These are phyloP conservation scores for Onychomys leucogaster DNA, from an alignment of 2,797 vertebrate species.

Conservation along the genomic window DNA sequence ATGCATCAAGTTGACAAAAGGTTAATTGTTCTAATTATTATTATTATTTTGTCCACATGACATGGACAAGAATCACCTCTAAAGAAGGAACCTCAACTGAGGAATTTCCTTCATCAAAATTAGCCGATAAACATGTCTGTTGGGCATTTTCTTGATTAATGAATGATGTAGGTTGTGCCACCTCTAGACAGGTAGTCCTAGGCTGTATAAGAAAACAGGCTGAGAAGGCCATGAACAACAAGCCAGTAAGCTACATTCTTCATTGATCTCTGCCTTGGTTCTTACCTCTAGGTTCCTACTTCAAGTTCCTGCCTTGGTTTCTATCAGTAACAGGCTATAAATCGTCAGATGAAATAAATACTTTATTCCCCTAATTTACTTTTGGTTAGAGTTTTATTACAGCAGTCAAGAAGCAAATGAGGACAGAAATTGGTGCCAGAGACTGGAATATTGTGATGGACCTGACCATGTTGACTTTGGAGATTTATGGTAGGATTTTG, in stretches of 20 bases:
- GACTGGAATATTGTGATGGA: background rate
- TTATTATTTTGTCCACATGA: background rate
- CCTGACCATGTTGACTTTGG: background rate
- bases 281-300: background rate
- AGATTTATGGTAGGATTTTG: background rate
- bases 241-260: background rate
- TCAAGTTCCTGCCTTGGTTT: background rate
- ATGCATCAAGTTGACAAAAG: background rate
- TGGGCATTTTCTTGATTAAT: background rate
- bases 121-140: background rate
- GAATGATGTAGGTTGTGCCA: background rate
- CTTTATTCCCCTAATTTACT: background rate
- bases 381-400: background rate
- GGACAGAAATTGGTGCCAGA: background rate
- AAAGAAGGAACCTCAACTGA: background rate
- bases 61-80: background rate
- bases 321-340: background rate
- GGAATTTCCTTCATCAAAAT: background rate
- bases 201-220: background rate
- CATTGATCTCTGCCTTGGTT: background rate
- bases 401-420: background rate
- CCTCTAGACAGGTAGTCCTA: background rate
- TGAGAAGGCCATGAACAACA: background rate
- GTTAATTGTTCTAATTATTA: background rate
- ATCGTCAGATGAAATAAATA: background rate